Evolutionary conservation across 2,113 vertebrate species (phyloP).

Genomic region (Aplodontia rufa): DNA sequence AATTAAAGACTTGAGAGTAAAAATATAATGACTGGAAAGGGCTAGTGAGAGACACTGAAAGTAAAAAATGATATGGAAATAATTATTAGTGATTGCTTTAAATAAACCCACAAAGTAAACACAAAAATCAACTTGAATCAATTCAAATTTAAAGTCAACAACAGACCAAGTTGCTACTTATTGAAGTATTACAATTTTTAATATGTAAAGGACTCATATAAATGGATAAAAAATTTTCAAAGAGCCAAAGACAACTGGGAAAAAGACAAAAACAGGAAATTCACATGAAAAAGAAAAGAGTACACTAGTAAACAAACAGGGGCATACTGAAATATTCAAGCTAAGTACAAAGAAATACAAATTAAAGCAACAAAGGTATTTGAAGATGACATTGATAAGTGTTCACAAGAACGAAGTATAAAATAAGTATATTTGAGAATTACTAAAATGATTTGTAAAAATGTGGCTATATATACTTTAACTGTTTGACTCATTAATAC

Average conservation of each 20-base stretch:
- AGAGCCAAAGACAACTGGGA: background rate
- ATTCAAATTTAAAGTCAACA: constrained; percentile 18
- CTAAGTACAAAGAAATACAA: background rate
- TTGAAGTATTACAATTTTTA: background rate
- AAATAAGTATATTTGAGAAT: background rate
- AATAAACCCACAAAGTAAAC: constrained; percentile 11
- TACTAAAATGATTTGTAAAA: background rate
- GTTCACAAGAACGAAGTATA: background rate
- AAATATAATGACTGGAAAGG: background rate
- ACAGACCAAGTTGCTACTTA: background rate
- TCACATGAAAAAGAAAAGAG: background rate
- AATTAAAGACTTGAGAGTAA: background rate
- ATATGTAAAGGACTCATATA: background rate
- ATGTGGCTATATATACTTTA: background rate
- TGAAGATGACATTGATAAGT: background rate
- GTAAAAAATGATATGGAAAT: background rate
- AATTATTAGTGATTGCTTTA: background rate
- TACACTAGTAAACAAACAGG: background rate
- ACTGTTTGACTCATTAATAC: background rate
- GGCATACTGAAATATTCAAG: background rate
- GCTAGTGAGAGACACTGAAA: background rate
- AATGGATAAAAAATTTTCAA: background rate
- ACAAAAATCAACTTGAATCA: background rate
- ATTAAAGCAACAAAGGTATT: background rate
- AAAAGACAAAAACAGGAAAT: background rate